Evolutionary conservation across 2,797 vertebrate species (phyloP), one percentile per base, ranked within the genome.

Genomic region (Enteromius anoplus): DNA sequence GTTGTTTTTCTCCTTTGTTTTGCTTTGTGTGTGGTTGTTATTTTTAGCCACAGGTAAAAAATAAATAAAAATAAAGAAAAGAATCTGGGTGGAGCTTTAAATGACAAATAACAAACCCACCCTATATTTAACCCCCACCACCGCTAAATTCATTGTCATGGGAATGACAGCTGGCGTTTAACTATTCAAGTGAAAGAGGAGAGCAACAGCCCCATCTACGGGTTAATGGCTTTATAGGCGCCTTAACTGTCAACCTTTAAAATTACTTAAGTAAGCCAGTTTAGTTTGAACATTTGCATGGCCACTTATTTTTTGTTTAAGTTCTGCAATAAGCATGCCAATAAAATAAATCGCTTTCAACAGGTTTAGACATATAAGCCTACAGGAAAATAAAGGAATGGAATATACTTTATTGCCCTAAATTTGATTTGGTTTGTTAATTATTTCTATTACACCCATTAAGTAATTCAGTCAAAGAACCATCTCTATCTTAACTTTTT

Each of bases 191-290:
- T 4, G 5, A 64, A 51, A 65, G 32, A 80, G 11, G 3, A 58
- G n/a, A 29, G 47, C 34, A 75, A 75, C 60, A 34, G 29, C 47
- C n/a, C 23, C 62, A 75, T 51, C 80, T 82, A 65, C 21, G n/a
- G 71, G 47, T 73, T 19, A 53, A 45, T 55, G 32, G 0, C 49
- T 15, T 47, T 6, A 45, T 45, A 65, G 45, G 5, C 32, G 12
- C 34, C 19, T 15, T 71, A 12, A 32, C 9, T 11, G 26, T 21
- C 19, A 32, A 32, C 26, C 49, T 19, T 34, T 10, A 37, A 34
- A 53, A 53, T 34, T 10, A 49, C 17, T 60, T 32, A 51, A 11
- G n/a, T 34, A 19, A 65, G 19, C 3, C 62, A 65, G 29, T 29
- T 19, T 17, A 34, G 29, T 34, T 32, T 21, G 7, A 10, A 29